Conservation (phyloP, 2,797 vertebrate genomes). For the Phoxinus dragarum region DNA sequence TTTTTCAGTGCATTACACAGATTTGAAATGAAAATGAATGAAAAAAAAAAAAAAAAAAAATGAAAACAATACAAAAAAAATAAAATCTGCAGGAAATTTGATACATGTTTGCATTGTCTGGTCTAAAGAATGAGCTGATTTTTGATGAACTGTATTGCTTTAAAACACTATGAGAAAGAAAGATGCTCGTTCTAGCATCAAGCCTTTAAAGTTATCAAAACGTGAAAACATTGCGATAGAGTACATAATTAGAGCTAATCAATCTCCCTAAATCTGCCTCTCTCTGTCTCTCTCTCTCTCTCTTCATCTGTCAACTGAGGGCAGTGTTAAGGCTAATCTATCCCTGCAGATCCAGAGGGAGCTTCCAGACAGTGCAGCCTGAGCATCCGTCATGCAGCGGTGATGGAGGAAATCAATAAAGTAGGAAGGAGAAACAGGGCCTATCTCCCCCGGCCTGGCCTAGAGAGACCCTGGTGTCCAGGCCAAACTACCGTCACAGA, state of each 20-base stretch:
- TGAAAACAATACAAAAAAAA: no score
- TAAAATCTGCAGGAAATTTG: neutral
- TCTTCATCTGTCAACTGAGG: constrained; percentile 9
- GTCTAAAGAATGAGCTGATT: neutral
- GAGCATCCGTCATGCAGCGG: constrained; percentile 53
- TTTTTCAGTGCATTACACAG: neutral
- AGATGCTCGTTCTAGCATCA: neutral
- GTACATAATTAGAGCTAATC: constrained; percentile 52
- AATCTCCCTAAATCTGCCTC: constrained; percentile 16
- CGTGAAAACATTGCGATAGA: constrained; percentile 25
- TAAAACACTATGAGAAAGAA: neutral
- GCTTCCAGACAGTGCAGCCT: constrained; percentile 36
- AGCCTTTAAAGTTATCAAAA: constrained; percentile 33
- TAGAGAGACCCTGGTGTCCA: constrained; percentile 17
- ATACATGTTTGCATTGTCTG: neutral
- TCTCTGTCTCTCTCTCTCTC: neutral
- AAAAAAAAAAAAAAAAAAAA: neutral
- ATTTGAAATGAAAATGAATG: neutral
- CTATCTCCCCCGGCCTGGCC: constrained; percentile 37
- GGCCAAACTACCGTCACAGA: constrained; percentile 24
- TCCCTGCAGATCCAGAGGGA: constrained; percentile 46
- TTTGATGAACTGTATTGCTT: neutral
- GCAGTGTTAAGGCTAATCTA: constrained; percentile 51
- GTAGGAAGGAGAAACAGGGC: constrained; percentile 10
- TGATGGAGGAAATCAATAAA: constrained; percentile 52